A percentile compares a stretch with the other conserved stretches of the same genome.
phyloP scores from a whole-genome alignment of 2,888 invertebrate genomes.

The Epinotia nisella region DNA sequence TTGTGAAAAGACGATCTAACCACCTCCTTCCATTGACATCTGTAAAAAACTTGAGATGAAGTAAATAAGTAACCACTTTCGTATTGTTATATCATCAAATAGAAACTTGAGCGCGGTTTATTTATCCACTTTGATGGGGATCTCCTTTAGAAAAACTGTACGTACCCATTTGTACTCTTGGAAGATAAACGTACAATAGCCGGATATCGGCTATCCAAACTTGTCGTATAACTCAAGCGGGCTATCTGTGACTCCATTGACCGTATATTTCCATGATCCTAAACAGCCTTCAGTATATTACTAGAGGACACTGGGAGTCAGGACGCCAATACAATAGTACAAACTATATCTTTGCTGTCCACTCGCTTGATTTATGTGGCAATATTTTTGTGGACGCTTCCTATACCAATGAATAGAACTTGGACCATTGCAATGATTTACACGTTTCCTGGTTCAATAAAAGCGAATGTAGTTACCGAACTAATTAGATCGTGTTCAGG shows the following conservation, averaged over 20 bases:
- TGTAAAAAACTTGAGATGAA: not conserved
- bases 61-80: conserved; percentile 2
- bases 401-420: conserved; percentile 57
- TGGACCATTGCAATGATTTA: conserved; percentile 64
- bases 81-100: not conserved
- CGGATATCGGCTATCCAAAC: conserved; percentile 65
- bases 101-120: conserved; percentile 9
- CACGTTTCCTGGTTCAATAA: conserved; percentile 47
- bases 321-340: conserved; percentile 62
- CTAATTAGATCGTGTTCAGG: conserved; percentile 31
- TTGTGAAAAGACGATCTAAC: too few species aligned
- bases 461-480: conserved; percentile 34
- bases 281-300: conserved; percentile 72
- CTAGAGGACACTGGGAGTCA: conserved; percentile 64
- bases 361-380: conserved; percentile 67
- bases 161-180: conserved; percentile 46
- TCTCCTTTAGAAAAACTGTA: conserved; percentile 30
- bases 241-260: conserved; percentile 55
- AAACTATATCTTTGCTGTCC: conserved; percentile 64
- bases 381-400: conserved; percentile 64
- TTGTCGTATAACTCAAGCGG: conserved; percentile 67
- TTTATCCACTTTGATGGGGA: conserved; percentile 23
- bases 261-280: conserved; percentile 66
- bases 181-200: conserved; percentile 61
- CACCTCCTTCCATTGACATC: not conserved